phyloP scores from a whole-genome alignment of 2,797 vertebrate genomes.

The Rhinophrynus dorsalis region DNA sequence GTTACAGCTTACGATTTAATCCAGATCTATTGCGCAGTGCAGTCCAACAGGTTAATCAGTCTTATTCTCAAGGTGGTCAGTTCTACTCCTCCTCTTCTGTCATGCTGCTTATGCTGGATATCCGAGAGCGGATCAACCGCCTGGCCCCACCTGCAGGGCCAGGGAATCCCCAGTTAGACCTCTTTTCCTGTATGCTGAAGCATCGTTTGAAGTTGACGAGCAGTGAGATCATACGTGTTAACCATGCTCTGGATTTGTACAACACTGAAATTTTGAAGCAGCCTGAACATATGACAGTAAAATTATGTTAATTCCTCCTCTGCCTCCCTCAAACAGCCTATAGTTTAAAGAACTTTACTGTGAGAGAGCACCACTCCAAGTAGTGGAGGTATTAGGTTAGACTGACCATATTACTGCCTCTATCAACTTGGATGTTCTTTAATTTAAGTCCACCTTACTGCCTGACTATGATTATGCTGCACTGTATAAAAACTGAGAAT shows the following conservation, averaged over 20 bases:
- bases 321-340: background rate
- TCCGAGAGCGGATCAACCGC: constrained; percentile 97
- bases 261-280: constrained; percentile 99
- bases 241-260: constrained; percentile 98
- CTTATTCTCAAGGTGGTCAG: constrained; percentile 93
- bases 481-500: constrained; percentile 33
- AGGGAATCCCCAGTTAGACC: constrained; percentile 94
- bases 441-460: constrained; percentile 5
- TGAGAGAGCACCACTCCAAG: constrained; percentile 4
- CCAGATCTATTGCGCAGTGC: constrained; percentile 93
- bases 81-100: constrained; percentile 97
- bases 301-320: constrained; percentile 82
- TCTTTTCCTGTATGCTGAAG: constrained; percentile 99
- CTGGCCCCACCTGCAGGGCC: constrained; percentile 92
- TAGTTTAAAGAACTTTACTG: background rate
- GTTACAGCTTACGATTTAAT: constrained; percentile 96
- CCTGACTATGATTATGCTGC: constrained; percentile 43
- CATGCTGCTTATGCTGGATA: constrained; percentile 96
- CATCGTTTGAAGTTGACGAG: constrained; percentile 97
- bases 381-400: constrained; percentile 5
- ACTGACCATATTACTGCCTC: background rate
- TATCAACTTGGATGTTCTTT: background rate
- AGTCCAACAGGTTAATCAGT: constrained; percentile 98
- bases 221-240: constrained; percentile 97
- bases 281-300: constrained; percentile 95